A percentile compares a stretch with the other conserved stretches of the same genome.
Conservation (phyloP, 2,797 vertebrate genomes). For the Gallirallus australis region DNA sequence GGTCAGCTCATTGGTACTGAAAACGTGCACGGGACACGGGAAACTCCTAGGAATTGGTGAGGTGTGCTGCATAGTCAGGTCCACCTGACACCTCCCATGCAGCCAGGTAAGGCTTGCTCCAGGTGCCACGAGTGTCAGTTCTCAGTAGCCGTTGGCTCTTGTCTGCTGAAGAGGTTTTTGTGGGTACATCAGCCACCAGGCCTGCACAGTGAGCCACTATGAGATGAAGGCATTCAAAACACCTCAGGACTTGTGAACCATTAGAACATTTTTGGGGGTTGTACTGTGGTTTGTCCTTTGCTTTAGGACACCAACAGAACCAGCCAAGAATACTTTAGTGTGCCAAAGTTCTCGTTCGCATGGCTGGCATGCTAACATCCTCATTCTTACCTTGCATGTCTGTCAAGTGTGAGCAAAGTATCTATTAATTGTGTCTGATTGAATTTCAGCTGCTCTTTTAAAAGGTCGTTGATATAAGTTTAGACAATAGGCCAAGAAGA, state of each 20-base stretch:
- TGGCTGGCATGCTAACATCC: conserved; percentile 52
- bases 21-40: fast-evolving
- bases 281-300: conserved; percentile 9
- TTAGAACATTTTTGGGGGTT: neutral
- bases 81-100: neutral
- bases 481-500: conserved; percentile 30
- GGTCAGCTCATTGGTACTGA: neutral
- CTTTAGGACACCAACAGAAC: conserved; percentile 11
- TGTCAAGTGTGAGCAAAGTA: conserved; percentile 58
- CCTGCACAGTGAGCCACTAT: neutral
- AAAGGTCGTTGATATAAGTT: conserved; percentile 1
- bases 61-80: neutral
- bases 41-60: neutral
- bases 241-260: neutral
- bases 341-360: conserved; percentile 42
- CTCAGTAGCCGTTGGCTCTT: neutral
- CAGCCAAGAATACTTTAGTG: conserved; percentile 24
- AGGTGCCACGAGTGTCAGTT: neutral
- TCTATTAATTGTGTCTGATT: conserved; percentile 65
- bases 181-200: neutral
- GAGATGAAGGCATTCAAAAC: neutral
- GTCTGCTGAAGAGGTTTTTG: neutral
- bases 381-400: conserved; percentile 68
- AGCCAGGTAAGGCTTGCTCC: neutral
- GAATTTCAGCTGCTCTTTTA: conserved; percentile 51